Conservation (phyloP, 1,140 invertebrate species). For the Drosophila subpulchrella region DNA sequence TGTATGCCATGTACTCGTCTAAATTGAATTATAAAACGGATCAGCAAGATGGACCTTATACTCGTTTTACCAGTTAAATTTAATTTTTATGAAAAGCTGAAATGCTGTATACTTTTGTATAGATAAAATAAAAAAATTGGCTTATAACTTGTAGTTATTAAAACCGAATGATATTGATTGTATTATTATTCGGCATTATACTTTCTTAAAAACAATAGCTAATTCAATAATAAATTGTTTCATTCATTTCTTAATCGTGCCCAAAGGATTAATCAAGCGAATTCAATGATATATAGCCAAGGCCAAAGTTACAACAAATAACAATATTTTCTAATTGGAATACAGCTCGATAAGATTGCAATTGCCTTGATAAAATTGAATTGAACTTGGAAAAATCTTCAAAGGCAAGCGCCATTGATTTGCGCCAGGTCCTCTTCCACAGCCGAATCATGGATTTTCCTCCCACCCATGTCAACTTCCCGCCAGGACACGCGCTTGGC, state of each 20-base stretch:
- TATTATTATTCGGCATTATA: too few species aligned
- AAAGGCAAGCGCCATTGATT: conserved; percentile 71
- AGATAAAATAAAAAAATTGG: too few species aligned
- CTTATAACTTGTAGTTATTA: too few species aligned
- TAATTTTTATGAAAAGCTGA: too few species aligned
- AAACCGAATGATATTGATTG: too few species aligned
- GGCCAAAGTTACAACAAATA: not conserved
- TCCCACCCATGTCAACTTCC: conserved; percentile 41
- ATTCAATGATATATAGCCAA: too few species aligned
- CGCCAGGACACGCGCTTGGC: conserved; percentile 43
- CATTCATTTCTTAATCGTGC: too few species aligned
- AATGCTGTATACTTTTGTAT: too few species aligned
- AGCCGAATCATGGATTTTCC: not conserved
- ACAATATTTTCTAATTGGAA: conserved; percentile 7
- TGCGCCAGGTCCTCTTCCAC: conserved; percentile 10
- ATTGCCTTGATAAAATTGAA: conserved; percentile 62
- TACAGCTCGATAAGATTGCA: not conserved
- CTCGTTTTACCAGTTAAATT: too few species aligned
- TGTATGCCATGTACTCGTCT: conserved; percentile 22
- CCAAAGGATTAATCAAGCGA: too few species aligned
- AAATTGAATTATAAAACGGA: conserved; percentile 73
- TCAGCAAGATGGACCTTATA: not conserved
- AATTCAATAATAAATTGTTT: too few species aligned
- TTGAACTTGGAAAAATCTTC: conserved; percentile 66
- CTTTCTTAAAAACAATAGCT: too few species aligned